phyloP scores from a whole-genome alignment of 2,113 vertebrate species.

The Arizona elegans region DNA sequence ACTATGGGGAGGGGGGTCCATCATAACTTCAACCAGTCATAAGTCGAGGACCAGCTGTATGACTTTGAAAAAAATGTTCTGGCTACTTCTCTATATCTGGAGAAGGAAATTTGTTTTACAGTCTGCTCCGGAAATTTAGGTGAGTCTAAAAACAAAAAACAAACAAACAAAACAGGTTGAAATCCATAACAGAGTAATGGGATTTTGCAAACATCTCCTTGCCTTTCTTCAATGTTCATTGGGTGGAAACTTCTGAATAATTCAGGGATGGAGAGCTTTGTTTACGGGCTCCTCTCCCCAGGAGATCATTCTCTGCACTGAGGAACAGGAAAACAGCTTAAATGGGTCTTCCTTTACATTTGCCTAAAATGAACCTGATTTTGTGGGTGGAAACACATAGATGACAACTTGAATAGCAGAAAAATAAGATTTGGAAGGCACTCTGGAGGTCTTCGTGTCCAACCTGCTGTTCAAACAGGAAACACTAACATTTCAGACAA shows the following conservation, averaged over 20 bases:
- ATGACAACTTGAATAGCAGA: background rate
- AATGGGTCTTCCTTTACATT: background rate
- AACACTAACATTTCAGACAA: too few relatives aligned
- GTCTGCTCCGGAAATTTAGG: background rate
- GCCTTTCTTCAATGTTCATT: background rate
- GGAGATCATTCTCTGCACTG: background rate
- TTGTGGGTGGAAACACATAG: background rate
- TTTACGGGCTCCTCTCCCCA: too few relatives aligned
- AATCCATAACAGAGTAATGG: background rate
- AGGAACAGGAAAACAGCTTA: background rate
- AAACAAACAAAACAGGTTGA: background rate
- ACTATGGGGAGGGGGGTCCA: background rate
- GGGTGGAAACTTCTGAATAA: background rate
- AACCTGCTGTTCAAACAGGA: background rate
- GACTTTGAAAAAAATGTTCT: background rate
- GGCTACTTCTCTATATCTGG: background rate
- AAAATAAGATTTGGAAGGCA: background rate
- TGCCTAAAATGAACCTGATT: background rate
- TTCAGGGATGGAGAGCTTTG: background rate
- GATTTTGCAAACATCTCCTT: background rate
- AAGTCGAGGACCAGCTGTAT: background rate
- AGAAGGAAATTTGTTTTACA: background rate
- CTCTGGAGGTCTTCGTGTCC: background rate
- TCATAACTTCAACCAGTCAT: background rate
- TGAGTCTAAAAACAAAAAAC: background rate